Conservation (phyloP, 1,140 invertebrate genomes). For the Heliothis virescens region DNA sequence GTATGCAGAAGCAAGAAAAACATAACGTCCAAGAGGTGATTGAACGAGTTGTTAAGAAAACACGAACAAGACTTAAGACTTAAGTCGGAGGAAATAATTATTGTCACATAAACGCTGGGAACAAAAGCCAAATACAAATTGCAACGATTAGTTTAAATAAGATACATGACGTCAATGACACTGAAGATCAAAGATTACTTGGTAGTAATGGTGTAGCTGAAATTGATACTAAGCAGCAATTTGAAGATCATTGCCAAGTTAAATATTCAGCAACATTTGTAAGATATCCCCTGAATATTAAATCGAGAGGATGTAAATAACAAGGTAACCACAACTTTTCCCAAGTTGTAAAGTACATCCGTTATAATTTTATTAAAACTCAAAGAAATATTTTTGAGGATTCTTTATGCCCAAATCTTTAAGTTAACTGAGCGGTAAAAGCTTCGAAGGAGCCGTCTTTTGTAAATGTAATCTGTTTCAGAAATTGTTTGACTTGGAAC, state of each 20-base stretch:
- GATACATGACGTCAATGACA: slow-evolving; percentile 25
- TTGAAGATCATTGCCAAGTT: not conserved
- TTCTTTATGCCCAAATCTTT: slow-evolving; percentile 30
- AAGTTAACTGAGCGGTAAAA: slow-evolving; percentile 42
- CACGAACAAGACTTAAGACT: slow-evolving; percentile 32
- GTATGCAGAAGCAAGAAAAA: slow-evolving; percentile 33
- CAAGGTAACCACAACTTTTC: slow-evolving; percentile 33
- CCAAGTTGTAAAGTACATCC: slow-evolving; percentile 13
- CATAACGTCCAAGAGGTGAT: slow-evolving; percentile 34
- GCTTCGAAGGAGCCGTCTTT: slow-evolving; percentile 15
- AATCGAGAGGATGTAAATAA: slow-evolving; percentile 1
- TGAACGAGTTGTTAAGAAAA: slow-evolving; percentile 37
- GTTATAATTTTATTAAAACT: slow-evolving; percentile 33
- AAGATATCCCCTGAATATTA: slow-evolving; percentile 11
- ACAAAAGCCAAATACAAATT: slow-evolving; percentile 10
- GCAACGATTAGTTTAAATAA: slow-evolving; percentile 9
- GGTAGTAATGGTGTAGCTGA: slow-evolving; percentile 8
- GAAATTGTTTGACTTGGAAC: slow-evolving; percentile 36
- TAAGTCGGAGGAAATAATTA: slow-evolving; percentile 15
- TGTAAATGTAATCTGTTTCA: slow-evolving; percentile 40
- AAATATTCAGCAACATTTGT: not conserved
- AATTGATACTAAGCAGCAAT: not conserved
- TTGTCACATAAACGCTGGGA: slow-evolving; percentile 4
- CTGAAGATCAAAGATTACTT: slow-evolving; percentile 1
- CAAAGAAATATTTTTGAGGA: slow-evolving; percentile 36